Percentiles rank a stretch among this genome's conserved stretches.
phyloP scores from a whole-genome alignment of 2,797 vertebrate species.

The Hylomyscus alleni region DNA sequence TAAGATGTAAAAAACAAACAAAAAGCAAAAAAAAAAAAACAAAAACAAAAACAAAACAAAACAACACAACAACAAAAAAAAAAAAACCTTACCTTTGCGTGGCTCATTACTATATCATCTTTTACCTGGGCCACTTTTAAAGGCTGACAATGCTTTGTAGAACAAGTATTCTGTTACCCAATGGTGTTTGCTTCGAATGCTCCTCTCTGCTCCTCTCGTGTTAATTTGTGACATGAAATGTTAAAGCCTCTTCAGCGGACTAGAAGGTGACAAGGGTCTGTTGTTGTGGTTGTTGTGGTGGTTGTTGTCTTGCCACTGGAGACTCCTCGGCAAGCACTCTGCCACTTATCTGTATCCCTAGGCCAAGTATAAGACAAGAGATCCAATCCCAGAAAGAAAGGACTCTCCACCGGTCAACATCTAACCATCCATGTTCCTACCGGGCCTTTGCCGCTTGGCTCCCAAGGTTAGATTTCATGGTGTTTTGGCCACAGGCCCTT shows the following conservation, averaged over 20 bases:
- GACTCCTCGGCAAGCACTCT: background rate
- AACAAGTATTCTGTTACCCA: background rate
- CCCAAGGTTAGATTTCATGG: background rate
- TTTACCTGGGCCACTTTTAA: constrained; percentile 23
- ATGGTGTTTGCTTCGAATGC: background rate
- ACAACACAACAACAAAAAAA: too few relatives aligned
- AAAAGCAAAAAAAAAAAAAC: background rate
- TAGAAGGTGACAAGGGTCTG: background rate
- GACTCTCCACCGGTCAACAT: too few relatives aligned
- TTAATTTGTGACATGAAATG: constrained; percentile 20
- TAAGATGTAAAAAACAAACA: background rate
- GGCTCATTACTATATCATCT: background rate
- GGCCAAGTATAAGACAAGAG: background rate
- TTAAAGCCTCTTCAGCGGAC: constrained; percentile 39
- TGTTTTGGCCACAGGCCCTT: background rate
- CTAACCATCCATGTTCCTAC: background rate
- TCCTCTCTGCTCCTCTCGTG: background rate
- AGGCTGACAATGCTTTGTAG: background rate
- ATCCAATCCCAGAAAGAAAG: background rate
- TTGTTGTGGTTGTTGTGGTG: background rate
- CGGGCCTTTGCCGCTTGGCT: background rate
- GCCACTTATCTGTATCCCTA: background rate
- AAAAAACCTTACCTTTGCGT: background rate
- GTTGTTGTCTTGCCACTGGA: background rate
- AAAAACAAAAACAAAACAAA: too few relatives aligned